Evolutionary conservation across 2,113 vertebrate species (phyloP), one percentile per base, ranked within the genome.

Genomic region (Prionailurus bengalensis): DNA sequence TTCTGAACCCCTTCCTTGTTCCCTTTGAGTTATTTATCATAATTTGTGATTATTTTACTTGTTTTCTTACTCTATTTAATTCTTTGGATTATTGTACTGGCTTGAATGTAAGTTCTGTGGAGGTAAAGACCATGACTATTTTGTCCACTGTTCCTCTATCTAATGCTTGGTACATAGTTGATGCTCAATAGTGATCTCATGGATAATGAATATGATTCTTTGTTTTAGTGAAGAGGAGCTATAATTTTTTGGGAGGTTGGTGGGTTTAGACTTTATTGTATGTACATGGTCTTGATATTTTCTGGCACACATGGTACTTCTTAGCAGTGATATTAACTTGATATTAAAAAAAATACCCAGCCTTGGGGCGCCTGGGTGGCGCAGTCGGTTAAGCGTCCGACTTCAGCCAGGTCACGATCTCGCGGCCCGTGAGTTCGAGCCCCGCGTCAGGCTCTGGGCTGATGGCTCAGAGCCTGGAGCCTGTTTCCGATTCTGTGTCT

Each of bases 271-370:
- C 5, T 80, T 14, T 92, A 78, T 88, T 89, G 87, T 93, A n/a
- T 33, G 31, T 55, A 58, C 8, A 48, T 48, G 8, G 14, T 83
- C 48, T 95, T 87, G 48, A 33, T 87, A 66, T 80, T 79, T 96
- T 92, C 68, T 58, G 4, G 68, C n/a, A 90, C 2, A 61, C 15
- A 25, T 33, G 25, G 7, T 58, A 79, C 8, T 89, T 7, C 55
- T 89, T 53, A 66, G 61, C 27, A 85, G 51, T 74, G 17, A 87
- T 89, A 74, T 9, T 92, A 84, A 96, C 4, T 95, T 95, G 23
- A 66, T 89, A 71, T 86, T 71, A 33, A 39, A 39, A 39, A 33
- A 86, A 39, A 10, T 13, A 53, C 4, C 14, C 5, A 58, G 8
- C 4, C 13, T 19, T 6, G 16, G 36, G 36, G 36, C 36, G 36